Base-by-base conservation (phyloP, 2,888 invertebrate genomes). In the Colostygia pectinataria region DNA sequence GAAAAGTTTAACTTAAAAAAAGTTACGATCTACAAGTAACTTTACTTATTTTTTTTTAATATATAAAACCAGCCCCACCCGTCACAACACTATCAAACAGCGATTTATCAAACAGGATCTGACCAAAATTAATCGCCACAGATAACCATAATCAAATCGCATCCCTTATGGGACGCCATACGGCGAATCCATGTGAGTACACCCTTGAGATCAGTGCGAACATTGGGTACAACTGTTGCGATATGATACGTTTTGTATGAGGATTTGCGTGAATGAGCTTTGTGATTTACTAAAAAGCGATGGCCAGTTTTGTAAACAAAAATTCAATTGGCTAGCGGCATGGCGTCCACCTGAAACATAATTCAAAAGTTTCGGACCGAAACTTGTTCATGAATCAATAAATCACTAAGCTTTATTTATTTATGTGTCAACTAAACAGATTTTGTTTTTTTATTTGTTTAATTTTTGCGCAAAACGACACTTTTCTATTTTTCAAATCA, bases 141-240 rank as follows among this genome's bases (percentile, higher is more conserved):
- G 77, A 77, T 75, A 78, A 69, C 67, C 65, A 69, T 76, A 76
- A 80, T 77, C 65, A 69, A 74, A 77, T 74, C 63, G 42, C 55
- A 44, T 57, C 51, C 53, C 57, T 39, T 47, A 32, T 36, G 48
- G 51, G 50, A 52, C 53, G 48, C 55, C 57, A 57, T 60, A 55
- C 56, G 57, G 51, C 53, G 40, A 52, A 68, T 67, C 66, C 68
- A 57, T 52, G 53, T 68, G 71, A 77, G 71, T 65, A 74, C 76
- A 74, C 78, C 77, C 79, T 62, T 14, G 77, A 70, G 78, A 75
- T 74, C 64, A 61, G 61, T 43, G 54, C 32, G 50, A 55, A 69
- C 71, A 71, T 66, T 63, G 53, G 49, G 60, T 56, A 49, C 64
- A 64, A 62, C 64, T 64, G 62, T 61, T 60, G 33, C 29, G 62